phyloP scores from a whole-genome alignment of 2,113 vertebrate species.

The Takifugu bimaculatus region DNA sequence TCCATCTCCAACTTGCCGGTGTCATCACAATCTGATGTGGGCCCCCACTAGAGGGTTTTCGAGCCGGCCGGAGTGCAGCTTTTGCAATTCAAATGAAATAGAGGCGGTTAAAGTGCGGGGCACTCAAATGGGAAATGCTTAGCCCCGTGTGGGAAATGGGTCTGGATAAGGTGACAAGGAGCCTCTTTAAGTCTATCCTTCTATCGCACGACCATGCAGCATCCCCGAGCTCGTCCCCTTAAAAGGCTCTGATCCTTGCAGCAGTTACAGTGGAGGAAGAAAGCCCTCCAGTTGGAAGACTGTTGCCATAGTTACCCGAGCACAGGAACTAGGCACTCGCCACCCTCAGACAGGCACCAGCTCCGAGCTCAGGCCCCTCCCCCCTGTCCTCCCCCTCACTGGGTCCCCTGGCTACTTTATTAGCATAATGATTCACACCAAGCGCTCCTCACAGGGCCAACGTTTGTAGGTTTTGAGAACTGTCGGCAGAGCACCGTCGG shows the following conservation, averaged over 20 bases:
- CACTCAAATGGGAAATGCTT: constrained; percentile 41
- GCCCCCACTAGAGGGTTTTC: constrained; percentile 35
- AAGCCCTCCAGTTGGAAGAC: constrained; percentile 67
- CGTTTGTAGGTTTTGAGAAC: constrained; percentile 66
- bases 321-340: constrained; percentile 55
- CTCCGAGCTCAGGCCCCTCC: constrained; percentile 53
- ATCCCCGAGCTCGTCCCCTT: constrained; percentile 51
- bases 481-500: constrained; percentile 46
- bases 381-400: constrained; percentile 58
- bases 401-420: constrained; percentile 71
- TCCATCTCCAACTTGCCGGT: constrained; percentile 38
- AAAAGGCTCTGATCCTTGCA: constrained; percentile 50
- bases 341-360: constrained; percentile 50
- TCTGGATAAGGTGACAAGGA: constrained; percentile 45
- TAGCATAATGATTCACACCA: constrained; percentile 73
- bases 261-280: constrained; percentile 62
- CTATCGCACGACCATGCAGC: constrained; percentile 23
- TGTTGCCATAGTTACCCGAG: constrained; percentile 72
- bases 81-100: constrained; percentile 62
- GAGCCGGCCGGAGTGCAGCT: constrained; percentile 40
- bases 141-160: constrained; percentile 24
- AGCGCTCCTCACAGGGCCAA: constrained; percentile 64
- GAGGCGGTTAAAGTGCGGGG: constrained; percentile 41
- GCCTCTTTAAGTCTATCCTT: constrained; percentile 38
- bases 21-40: constrained; percentile 42